Evolutionary conservation across 2,113 vertebrate genomes (phyloP).

Genomic region (Sminthopsis crassicaudata): DNA sequence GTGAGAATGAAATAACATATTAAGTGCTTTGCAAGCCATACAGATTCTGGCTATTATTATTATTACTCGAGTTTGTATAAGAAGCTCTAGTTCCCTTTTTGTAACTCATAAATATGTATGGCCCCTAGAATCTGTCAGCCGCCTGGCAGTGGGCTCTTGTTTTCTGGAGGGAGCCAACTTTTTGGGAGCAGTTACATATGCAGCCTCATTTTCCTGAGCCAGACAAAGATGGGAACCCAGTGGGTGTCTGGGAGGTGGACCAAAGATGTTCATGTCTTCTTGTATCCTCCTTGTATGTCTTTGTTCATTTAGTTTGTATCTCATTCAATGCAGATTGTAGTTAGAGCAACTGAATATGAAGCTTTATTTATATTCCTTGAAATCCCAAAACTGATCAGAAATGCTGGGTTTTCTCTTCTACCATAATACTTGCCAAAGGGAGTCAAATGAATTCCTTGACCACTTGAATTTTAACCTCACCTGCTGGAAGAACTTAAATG

Average conservation of each 20-base stretch:
- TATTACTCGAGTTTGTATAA: background rate
- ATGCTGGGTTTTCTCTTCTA: background rate
- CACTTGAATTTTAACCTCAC: slow-evolving; percentile 1
- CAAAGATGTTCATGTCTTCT: background rate
- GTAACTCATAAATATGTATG: background rate
- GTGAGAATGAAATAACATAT: background rate
- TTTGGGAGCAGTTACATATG: background rate
- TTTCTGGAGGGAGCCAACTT: background rate
- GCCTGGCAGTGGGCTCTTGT: background rate
- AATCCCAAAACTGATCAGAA: background rate
- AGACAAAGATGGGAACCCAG: background rate
- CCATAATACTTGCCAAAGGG: background rate
- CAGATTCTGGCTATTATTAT: background rate
- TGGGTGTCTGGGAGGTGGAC: background rate
- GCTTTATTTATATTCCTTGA: background rate
- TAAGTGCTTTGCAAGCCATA: background rate
- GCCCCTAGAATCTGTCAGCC: background rate
- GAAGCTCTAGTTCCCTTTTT: background rate
- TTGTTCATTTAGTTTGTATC: background rate
- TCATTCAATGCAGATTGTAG: background rate
- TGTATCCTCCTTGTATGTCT: background rate
- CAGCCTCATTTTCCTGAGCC: background rate
- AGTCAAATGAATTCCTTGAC: background rate
- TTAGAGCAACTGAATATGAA: background rate
- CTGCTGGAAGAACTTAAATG: background rate